These are phyloP conservation scores for Pitta sordida DNA, from an alignment of 2,113 vertebrate genomes.

Conservation along the genomic window DNA sequence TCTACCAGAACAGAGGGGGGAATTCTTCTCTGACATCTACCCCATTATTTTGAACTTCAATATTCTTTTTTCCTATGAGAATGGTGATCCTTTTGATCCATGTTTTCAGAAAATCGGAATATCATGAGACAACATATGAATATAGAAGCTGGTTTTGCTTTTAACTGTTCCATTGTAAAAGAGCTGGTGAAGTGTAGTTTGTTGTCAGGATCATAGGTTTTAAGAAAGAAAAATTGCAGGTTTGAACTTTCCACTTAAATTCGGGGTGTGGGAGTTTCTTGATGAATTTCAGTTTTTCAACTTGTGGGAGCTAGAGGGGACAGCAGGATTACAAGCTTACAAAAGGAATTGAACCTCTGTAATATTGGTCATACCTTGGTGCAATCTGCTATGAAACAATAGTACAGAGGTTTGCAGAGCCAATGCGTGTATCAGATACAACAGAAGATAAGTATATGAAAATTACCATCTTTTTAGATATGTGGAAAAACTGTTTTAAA, in stretches of 20 bases:
- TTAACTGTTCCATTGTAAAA: background rate
- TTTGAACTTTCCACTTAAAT: background rate
- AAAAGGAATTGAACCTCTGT: background rate
- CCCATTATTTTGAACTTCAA: background rate
- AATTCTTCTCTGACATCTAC: background rate
- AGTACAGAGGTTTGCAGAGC: background rate
- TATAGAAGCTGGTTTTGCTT: background rate
- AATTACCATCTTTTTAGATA: background rate
- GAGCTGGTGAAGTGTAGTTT: background rate
- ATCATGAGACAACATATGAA: background rate
- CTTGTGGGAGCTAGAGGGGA: background rate
- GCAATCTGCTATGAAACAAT: background rate
- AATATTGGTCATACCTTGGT: fast-evolving
- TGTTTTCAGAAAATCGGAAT: background rate
- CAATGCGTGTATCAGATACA: background rate
- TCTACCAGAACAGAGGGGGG: background rate
- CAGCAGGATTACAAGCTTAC: background rate
- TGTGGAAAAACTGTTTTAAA: background rate
- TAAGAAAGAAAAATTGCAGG: background rate
- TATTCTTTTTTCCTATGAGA: background rate
- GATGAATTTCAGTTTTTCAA: background rate
- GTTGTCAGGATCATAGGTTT: background rate
- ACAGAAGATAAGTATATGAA: background rate
- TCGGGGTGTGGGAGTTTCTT: background rate
- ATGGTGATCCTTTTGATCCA: background rate